Evolutionary conservation across 2,888 invertebrate genomes (phyloP).

Genomic region (Spodoptera picta): DNA sequence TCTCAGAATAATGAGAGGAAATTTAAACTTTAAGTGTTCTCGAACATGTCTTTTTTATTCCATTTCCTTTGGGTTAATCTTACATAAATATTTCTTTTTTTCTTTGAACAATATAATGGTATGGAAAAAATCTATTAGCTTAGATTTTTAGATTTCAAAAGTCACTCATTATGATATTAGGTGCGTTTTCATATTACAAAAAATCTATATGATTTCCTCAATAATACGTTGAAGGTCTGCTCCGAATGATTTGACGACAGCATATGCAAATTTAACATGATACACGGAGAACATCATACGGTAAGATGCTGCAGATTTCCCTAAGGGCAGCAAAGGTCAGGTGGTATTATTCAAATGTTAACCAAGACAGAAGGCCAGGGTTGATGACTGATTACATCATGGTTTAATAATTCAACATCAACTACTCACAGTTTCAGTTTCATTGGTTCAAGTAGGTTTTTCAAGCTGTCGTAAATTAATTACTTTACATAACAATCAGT

Average conservation of each 20-base stretch:
- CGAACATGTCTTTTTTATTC: slow-evolving; percentile 18
- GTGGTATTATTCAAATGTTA: slow-evolving; percentile 12
- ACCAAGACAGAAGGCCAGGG: slow-evolving; percentile 10
- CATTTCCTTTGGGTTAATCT: slow-evolving; percentile 4
- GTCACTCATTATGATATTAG: too few relatives aligned
- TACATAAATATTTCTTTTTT: slow-evolving; percentile 1
- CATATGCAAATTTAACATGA: slow-evolving; percentile 42
- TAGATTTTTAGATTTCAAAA: too few relatives aligned
- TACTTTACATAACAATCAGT: too few relatives aligned
- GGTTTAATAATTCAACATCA: neutral
- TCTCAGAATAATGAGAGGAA: slow-evolving; percentile 30
- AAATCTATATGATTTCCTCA: too few relatives aligned
- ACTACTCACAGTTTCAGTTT: too few relatives aligned
- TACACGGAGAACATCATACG: slow-evolving; percentile 21
- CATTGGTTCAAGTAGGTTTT: too few relatives aligned
- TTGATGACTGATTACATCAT: slow-evolving; percentile 9
- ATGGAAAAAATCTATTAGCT: too few relatives aligned
- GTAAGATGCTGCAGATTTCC: slow-evolving; percentile 31
- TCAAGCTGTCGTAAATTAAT: too few relatives aligned
- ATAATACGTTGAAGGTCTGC: slow-evolving; percentile 3
- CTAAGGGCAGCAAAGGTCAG: slow-evolving; percentile 35
- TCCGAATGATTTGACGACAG: slow-evolving; percentile 32
- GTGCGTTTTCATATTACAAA: too few relatives aligned
- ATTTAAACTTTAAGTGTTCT: slow-evolving; percentile 38
- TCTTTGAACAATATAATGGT: too few relatives aligned